Evolutionary conservation across 2,888 invertebrate species (phyloP).

Genomic region (Galerucella calmariensis): DNA sequence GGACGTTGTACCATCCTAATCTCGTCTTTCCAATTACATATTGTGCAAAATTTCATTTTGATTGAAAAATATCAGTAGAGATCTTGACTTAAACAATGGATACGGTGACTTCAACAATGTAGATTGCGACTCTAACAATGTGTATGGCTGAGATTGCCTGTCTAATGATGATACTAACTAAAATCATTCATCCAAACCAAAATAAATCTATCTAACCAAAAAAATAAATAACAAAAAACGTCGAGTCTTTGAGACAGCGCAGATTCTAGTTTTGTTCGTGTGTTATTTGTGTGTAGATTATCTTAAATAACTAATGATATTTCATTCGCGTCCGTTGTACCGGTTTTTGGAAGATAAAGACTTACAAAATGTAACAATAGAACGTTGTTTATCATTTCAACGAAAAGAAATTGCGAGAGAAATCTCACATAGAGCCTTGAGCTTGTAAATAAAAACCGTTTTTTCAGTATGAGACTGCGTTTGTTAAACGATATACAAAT

Average conservation of each 20-base stretch:
- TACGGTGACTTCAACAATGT: too few relatives aligned
- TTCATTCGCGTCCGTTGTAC: not conserved
- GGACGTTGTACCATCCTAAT: too few relatives aligned
- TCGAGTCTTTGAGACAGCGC: too few relatives aligned
- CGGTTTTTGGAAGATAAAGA: not conserved
- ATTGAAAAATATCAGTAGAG: too few relatives aligned
- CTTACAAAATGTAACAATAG: not conserved
- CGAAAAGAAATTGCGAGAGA: not conserved
- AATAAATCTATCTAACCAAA: not conserved
- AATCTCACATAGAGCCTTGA: not conserved
- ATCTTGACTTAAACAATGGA: too few relatives aligned
- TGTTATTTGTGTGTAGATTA: not conserved
- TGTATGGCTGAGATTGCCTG: too few relatives aligned
- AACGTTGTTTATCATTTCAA: not conserved
- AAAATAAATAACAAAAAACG: not conserved
- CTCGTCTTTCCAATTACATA: too few relatives aligned
- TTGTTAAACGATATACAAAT: not conserved
- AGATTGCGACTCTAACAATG: too few relatives aligned
- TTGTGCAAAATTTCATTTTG: too few relatives aligned
- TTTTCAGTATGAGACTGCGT: not conserved
- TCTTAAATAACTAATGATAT: not conserved
- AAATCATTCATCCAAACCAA: too few relatives aligned
- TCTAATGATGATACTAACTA: too few relatives aligned
- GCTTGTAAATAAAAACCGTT: not conserved
- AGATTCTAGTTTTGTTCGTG: not conserved